A percentile compares a stretch with the other conserved stretches of the same genome.
Evolutionary conservation across 2,113 vertebrate genomes (phyloP).

Genomic region (Fregata magnificens): DNA sequence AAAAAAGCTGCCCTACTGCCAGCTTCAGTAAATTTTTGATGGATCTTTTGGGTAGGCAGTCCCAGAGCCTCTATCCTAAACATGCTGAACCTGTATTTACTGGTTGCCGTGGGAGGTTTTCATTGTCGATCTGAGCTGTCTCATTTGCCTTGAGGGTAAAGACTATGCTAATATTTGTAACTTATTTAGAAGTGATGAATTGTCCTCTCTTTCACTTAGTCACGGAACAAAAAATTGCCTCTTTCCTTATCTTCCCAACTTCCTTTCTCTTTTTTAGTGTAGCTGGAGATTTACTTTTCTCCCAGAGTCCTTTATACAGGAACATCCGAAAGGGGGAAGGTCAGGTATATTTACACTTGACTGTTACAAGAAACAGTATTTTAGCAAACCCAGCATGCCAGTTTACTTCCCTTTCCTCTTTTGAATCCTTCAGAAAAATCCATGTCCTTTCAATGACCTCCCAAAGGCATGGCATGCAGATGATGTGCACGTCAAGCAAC

Average conservation of each 20-base stretch:
- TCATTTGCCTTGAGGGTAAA: background rate
- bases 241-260: background rate
- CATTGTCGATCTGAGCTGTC: background rate
- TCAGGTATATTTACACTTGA: background rate
- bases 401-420: background rate
- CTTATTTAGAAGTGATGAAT: background rate
- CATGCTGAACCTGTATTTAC: background rate
- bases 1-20: background rate
- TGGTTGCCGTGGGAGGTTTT: background rate
- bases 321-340: background rate
- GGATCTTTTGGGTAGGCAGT: background rate
- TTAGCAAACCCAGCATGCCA: background rate
- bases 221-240: background rate
- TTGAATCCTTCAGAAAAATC: background rate
- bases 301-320: background rate
- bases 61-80: background rate
- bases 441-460: background rate
- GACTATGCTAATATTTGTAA: background rate
- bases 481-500: background rate
- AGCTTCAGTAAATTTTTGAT: conserved; percentile 3
- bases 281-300: background rate
- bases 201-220: background rate
- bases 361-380: background rate
- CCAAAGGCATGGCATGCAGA: background rate
- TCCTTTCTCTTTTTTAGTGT: background rate